phyloP scores from a whole-genome alignment of 2,797 vertebrate species.

The Otolemur crassicaudatus region DNA sequence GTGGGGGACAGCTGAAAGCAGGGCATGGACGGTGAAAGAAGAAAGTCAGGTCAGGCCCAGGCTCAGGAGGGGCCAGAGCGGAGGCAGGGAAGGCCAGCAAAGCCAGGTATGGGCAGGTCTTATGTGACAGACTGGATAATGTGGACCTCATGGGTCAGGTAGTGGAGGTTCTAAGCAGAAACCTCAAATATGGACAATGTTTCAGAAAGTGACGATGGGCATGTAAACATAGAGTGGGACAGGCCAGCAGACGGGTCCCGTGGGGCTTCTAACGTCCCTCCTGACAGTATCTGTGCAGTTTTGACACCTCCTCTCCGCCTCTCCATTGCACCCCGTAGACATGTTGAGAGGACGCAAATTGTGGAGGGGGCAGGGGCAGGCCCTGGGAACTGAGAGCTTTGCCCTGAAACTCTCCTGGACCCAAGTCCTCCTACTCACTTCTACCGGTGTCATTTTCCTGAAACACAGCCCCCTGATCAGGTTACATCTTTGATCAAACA shows the following conservation, averaged over 20 bases:
- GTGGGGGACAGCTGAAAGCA: neutral
- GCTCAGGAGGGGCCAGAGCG: fast-evolving
- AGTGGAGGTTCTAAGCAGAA: neutral
- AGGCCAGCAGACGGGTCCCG: fast-evolving
- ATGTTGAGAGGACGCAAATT: too few species aligned
- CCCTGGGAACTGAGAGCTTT: neutral
- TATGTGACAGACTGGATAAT: neutral
- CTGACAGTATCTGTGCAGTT: fast-evolving
- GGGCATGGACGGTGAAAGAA: neutral
- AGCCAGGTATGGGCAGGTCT: neutral
- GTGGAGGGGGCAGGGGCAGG: too few species aligned
- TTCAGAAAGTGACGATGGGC: neutral
- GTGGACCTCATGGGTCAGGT: neutral
- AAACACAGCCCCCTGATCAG: too few species aligned
- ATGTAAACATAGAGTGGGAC: neutral
- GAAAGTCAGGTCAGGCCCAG: neutral
- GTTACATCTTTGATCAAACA: neutral
- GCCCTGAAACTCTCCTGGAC: fast-evolving
- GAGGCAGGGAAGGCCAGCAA: neutral
- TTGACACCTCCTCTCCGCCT: fast-evolving
- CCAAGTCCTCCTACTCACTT: fast-evolving
- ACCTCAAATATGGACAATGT: fast-evolving
- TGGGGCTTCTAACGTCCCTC: neutral
- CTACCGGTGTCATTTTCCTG: neutral
- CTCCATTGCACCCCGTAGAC: too few species aligned